phyloP scores from a whole-genome alignment of 1,140 invertebrate genomes.

The Meteorus sp. region DNA sequence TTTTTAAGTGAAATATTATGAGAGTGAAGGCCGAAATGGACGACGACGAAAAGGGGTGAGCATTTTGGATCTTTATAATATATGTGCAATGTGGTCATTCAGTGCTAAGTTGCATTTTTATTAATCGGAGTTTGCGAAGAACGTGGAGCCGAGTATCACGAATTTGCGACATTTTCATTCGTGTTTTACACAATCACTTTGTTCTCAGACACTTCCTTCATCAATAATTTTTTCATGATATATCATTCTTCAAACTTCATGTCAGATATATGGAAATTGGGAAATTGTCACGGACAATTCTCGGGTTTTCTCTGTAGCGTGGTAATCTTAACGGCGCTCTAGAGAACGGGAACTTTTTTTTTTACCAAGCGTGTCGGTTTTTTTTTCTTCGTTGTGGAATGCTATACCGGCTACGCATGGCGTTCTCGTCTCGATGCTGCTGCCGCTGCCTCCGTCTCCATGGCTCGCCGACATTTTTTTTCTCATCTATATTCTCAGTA shows the following conservation, averaged over 20 bases:
- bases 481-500: too few species aligned
- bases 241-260: too few species aligned
- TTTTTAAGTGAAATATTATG: slow-evolving; percentile 62
- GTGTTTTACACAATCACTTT: slow-evolving; percentile 8
- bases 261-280: too few species aligned
- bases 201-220: slow-evolving; percentile 17
- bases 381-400: slow-evolving; percentile 17
- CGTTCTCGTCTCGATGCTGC: too few species aligned
- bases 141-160: slow-evolving; percentile 19
- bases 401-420: slow-evolving; percentile 25
- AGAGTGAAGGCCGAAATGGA: slow-evolving; percentile 64
- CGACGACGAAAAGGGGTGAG: slow-evolving; percentile 63
- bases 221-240: background rate
- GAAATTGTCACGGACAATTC: too few species aligned
- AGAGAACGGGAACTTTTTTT: slow-evolving; percentile 23
- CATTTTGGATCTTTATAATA: slow-evolving; percentile 17
- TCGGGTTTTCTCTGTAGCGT: too few species aligned
- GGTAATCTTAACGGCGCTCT: too few species aligned
- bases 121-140: slow-evolving; percentile 15
- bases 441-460: too few species aligned
- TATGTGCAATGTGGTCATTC: slow-evolving; percentile 16
- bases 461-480: too few species aligned
- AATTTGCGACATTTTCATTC: slow-evolving; percentile 33
- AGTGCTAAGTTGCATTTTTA: slow-evolving; percentile 15
- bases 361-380: slow-evolving; percentile 12